Base-by-base conservation (phyloP, 2,797 vertebrate species). In the Pempheris klunzingeri region DNA sequence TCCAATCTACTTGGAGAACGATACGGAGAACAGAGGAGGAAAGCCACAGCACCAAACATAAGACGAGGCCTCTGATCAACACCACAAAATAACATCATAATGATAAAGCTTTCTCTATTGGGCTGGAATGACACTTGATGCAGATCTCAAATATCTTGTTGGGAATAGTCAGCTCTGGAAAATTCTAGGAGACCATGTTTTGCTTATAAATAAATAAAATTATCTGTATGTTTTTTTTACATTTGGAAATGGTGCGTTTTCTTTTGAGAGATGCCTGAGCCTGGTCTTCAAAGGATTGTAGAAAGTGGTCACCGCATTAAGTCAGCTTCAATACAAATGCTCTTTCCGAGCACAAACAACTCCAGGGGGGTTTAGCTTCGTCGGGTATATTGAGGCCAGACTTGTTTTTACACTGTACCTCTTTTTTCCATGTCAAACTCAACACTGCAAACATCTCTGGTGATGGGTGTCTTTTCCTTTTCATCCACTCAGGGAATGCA, bases 391-490 rank as follows among this genome's bases (percentile, higher is more conserved):
- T 77, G 75, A 91, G 85, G 83, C 74, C 87, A 89, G 78, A 79
- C 71, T 71, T 86, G 70, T 82, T 86, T 84, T 84, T 78, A 78
- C 68, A 69, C 47, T 54, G 17, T 46, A 57, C 53, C 36, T 58
- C 46, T 53, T 74, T 69, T 49, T 69, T 73, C 36, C 60, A 78
- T 14, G 77, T 86, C 49, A 60, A 63, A 81, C 67, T 69, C 1
- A 6, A 80, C 69, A 61, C 57, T 62, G 67, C 72, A 92, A 89
- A 90, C 91, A 91, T 80, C 70, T 71, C 50, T 69, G n/a, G n/a
- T n/a, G 80, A 90, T 79, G 63, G 66, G n/a, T 58, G 62, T 58
- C 62, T 78, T 74, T 83, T 85, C 76, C 20, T 26, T 80, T 84
- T 83, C 39, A 75, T 72, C 74, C 63, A 63, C 70, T 43, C 61